Evolutionary conservation across 2,888 invertebrate genomes (phyloP).

Genomic region (Cryptocephalus primarius): DNA sequence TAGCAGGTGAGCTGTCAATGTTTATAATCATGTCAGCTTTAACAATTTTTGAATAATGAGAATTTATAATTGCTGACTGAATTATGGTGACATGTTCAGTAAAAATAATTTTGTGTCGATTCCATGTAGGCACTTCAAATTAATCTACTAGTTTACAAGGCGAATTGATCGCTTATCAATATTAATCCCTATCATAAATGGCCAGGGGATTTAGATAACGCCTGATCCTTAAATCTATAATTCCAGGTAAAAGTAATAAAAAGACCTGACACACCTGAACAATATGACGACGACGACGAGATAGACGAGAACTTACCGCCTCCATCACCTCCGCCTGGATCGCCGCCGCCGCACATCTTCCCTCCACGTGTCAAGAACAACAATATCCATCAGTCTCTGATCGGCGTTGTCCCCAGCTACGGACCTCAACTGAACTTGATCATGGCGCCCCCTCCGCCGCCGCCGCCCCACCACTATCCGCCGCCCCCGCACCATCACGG

Average conservation of each 20-base stretch:
- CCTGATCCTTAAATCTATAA: neutral
- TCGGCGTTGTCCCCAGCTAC: neutral
- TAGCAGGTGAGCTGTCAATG: neutral
- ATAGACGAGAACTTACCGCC: constrained; percentile 45
- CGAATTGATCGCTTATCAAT: too few relatives aligned
- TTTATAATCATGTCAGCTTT: neutral
- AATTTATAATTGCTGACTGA: neutral
- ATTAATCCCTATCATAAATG: too few relatives aligned
- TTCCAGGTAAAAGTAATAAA: constrained; percentile 20
- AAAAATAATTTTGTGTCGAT: too few relatives aligned
- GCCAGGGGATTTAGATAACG: neutral
- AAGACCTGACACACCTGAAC: constrained; percentile 5
- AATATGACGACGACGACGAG: constrained; percentile 27
- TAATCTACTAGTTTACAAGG: too few relatives aligned
- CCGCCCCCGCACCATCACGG: constrained; percentile 3
- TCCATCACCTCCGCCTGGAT: constrained; percentile 50
- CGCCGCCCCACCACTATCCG: constrained; percentile 7
- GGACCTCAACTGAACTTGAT: constrained; percentile 6
- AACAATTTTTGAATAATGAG: neutral
- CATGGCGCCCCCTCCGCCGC: constrained; percentile 13
- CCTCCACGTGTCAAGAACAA: constrained; percentile 36
- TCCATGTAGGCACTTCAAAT: too few relatives aligned
- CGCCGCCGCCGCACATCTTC: constrained; percentile 46
- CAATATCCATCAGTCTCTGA: constrained; percentile 23
- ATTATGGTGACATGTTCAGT: neutral